Base-by-base conservation (phyloP, 2,888 invertebrate genomes). In the Phymatocera aterrima region DNA sequence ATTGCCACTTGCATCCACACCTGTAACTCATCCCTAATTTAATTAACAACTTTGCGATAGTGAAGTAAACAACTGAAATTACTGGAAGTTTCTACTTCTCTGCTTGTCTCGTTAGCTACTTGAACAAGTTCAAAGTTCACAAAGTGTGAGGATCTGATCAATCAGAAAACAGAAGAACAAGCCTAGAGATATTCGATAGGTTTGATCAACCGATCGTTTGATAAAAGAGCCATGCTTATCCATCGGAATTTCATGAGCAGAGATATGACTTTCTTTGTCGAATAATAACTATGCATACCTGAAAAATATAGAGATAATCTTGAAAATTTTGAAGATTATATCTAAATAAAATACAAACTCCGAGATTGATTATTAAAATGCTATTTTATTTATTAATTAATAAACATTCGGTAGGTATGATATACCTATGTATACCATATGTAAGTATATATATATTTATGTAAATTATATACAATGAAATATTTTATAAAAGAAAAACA, bases 391-490 rank as follows among this genome's bases (percentile, higher is more conserved):
- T n/a, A n/a, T 61, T 61, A 2, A 64, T 68, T 68, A 68, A 28
- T 15, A 43, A 68, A 68, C 24, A 46, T 43, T 68, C 43, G 24
- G 46, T 34, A n/a, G n/a, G n/a, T n/a, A n/a, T n/a, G n/a, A 37
- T 64, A 51, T 51, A 51, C 3, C 15, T 51, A 51, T 51, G n/a
- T 51, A 51, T n/a, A n/a, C 6, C 37, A 64, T 68, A 4, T 46
- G 46, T 46, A 46, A 46, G 68, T 68, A 68, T 46, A 68, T 34
- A 37, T 64, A 51, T 51, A 51, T n/a, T 12, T 51, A 51, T 51
- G n/a, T 51, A 51, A 51, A n/a, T 18, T 64, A 64, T 68, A 4
- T 46, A 68, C 68, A 46, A 46, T 46, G 46, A 68, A 68, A 43
- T 68, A 68, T 68, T 51, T 51, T 24, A 10, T 1, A 10, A 18